Base-by-base conservation (phyloP, 2,113 vertebrate genomes). In the Casuarius casuarius region DNA sequence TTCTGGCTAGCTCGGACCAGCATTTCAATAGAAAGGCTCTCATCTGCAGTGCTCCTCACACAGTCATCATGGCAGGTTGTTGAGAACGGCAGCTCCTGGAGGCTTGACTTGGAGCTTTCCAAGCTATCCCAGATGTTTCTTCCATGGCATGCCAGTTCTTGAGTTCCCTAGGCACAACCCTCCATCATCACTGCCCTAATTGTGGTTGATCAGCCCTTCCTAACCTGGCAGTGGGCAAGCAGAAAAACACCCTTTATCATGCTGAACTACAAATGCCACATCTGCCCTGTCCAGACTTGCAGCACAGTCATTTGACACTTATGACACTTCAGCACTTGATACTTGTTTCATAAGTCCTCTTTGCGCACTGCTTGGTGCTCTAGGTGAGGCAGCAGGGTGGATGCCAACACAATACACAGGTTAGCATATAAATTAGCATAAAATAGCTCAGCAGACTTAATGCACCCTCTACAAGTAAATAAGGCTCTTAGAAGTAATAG, bases 381-480 rank as follows among this genome's bases (percentile, higher is more conserved):
- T 33, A 33, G 17, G 9, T 59, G 56, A 59, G 56, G 56, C 42
- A 1, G 1, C 11, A 70, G 48, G 31, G n/a, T 4, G 2, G 48
- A 77, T 40, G 15, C 20, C 51, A 72, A 18, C 14, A 10, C 51
- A 49, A 58, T 5, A 5, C 15, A 38, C 9, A 63, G 15, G n/a
- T 77, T 49, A 81, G 23, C 0, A 0, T 35, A 52, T 5, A 52
- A 58, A 52, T 74, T 17, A 49, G 12, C 40, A 29, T 14, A 29
- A 0, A 3, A 7, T 46, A 46, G 46, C 29, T 92, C 33, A 49
- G 51, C 35, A 59, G 20, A 67, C 73, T 52, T 65, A 76, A 51
- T 17, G 38, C 5, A 42, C 38, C 31, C 17, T 23, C 10, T 61
- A 29, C 10, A 2, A 3, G n/a, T 40, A 71, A 87, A 62, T 8